A percentile compares a stretch with the other conserved stretches of the same genome.
Conservation (phyloP, 2,797 vertebrate species). For the Threskiornis aethiopicus region DNA sequence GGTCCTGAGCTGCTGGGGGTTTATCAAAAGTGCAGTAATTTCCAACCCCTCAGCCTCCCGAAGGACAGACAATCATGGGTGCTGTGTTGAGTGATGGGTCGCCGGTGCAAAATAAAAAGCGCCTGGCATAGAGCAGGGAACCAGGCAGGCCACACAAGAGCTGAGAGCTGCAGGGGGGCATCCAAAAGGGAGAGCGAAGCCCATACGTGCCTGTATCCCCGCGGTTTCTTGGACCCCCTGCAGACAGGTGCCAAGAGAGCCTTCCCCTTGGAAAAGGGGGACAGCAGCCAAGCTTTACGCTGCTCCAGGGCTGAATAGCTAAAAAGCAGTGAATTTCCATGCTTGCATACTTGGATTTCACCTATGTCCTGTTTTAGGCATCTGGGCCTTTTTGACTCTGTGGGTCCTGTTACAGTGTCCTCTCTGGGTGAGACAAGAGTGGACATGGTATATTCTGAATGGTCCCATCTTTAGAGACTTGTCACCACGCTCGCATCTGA, state of each 20-base stretch:
- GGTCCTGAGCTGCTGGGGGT: too few species aligned
- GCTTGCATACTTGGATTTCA: rapidly evolving
- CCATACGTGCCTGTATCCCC: rapidly evolving
- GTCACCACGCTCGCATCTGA: rapidly evolving
- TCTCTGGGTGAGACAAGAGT: background rate
- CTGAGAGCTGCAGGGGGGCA: rapidly evolving
- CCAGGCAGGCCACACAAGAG: rapidly evolving
- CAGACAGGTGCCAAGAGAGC: background rate
- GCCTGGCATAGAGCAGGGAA: rapidly evolving
- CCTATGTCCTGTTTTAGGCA: rapidly evolving
- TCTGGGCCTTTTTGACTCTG: background rate
- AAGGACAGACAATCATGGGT: rapidly evolving
- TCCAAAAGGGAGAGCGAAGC: rapidly evolving
- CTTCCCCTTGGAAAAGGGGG: background rate
- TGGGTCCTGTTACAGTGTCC: background rate
- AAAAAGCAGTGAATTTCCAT: background rate
- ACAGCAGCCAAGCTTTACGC: background rate
- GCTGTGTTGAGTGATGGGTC: rapidly evolving
- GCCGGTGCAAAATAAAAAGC: rapidly evolving
- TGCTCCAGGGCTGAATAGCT: background rate
- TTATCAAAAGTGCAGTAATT: rapidly evolving
- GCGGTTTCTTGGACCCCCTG: rapidly evolving
- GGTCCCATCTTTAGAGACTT: background rate
- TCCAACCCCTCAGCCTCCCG: background rate
- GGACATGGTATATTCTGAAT: rapidly evolving